A percentile compares a stretch with the other conserved stretches of the same genome.
Conservation (phyloP, 2,888 invertebrate genomes). For the Chloromyia formosa region DNA sequence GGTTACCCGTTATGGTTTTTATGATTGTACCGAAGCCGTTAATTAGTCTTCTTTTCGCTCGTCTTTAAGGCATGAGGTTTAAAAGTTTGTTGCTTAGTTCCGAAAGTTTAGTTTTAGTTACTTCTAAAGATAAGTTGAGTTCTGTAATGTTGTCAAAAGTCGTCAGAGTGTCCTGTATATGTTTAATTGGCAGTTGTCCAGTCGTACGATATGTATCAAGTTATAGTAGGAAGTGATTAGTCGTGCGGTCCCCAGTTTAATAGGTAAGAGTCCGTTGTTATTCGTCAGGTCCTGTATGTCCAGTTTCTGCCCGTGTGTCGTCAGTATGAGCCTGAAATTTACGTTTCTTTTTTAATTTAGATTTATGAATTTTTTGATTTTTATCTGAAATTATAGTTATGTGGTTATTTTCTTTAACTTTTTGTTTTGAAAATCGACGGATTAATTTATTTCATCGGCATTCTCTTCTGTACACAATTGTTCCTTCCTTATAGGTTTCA, state of each 20-base stretch:
- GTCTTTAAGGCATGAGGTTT: slow-evolving; percentile 20
- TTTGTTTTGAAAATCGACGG: slow-evolving; percentile 13
- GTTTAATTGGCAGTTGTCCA: slow-evolving; percentile 1
- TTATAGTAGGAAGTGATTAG: slow-evolving; percentile 10
- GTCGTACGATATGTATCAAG: slow-evolving; percentile 19
- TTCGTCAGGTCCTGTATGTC: slow-evolving; percentile 32
- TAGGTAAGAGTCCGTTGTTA: slow-evolving; percentile 13
- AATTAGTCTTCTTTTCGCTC: slow-evolving; percentile 40
- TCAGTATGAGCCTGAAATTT: slow-evolving; percentile 25
- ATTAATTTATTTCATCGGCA: slow-evolving; percentile 22
- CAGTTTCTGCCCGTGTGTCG: slow-evolving; percentile 23
- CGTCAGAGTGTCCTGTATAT: slow-evolving; percentile 1
- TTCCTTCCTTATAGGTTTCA: slow-evolving; percentile 10
- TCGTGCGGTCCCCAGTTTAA: neutral
- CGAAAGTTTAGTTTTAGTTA: slow-evolving; percentile 33
- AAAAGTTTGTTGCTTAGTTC: slow-evolving; percentile 21
- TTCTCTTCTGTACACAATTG: slow-evolving; percentile 7
- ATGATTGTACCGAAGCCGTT: slow-evolving; percentile 38
- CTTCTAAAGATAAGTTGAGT: neutral
- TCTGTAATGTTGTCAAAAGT: slow-evolving; percentile 19
- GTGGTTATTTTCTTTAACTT: slow-evolving; percentile 14
- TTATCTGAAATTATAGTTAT: slow-evolving; percentile 24
- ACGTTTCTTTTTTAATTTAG: slow-evolving; percentile 15
- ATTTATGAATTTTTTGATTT: slow-evolving; percentile 30
- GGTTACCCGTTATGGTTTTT: slow-evolving; percentile 40